Evolutionary conservation across 1,140 invertebrate species (phyloP), one percentile per base, ranked within the genome.

Genomic region (Trichoplusia ni): DNA sequence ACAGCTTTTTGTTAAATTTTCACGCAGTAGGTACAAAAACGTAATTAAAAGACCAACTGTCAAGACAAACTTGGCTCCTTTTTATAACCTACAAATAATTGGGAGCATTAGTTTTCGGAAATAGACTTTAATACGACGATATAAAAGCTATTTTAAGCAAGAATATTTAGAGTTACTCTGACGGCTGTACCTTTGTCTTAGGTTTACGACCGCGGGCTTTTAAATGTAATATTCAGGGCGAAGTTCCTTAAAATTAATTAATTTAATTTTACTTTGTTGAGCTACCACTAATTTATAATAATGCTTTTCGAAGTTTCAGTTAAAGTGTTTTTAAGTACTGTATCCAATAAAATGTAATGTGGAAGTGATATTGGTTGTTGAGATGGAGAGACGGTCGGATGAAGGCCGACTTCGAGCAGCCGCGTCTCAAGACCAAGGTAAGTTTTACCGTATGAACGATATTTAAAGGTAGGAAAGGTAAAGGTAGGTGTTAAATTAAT

Each of bases 341-440:
- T 42, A 6, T 25, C 31, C 21, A 53, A 60, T 29, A 62, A 49
- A 49, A 82, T 79, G 77, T 81, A 74, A 81, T 61, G 67, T 77
- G 71, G 16, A 14, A 61, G 59, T 67, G 59, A 51, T 66, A 75
- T 75, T 54, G 64, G 64, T 64, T 79, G 74, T 64, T 76, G 74
- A 76, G 51, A 84, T 84, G 81, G 81, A 84, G 74, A 81, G 73
- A 29, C 72, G 81, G 47, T 40, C 53, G 21, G 81, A 84, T 33
- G 81, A 81, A 6, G 65, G 64, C n/a, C 75, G 61, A 64, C 56
- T 70, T 40, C 38, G 81, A 73, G 64, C 75, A 35, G 67, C 79
- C 5, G 67, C 70, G 25, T 73, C 73, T 25, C 81, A 81, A 35
- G 81, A 84, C 40, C 75, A 73, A 80, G 79, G 81, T 69, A 77